Percentiles rank a stretch among this genome's conserved stretches.
These are phyloP conservation scores for Aplidium turbinatum DNA, from an alignment of 23 tunicate species.

Conservation along the genomic window DNA sequence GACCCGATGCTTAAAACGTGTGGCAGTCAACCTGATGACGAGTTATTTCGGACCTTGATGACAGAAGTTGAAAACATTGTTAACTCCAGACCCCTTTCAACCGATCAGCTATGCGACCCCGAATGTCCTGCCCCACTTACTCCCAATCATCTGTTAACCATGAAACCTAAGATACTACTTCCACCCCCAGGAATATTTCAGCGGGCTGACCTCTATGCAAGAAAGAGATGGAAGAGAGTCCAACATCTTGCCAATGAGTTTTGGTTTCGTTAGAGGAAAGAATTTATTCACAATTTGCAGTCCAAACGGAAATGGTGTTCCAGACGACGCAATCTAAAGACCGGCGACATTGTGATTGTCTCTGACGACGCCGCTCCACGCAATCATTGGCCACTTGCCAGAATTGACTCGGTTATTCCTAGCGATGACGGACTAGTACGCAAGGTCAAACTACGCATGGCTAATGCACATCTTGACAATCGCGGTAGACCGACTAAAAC, in stretches of 20 bases:
- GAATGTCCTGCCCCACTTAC: conserved; percentile 19
- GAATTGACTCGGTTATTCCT: not conserved
- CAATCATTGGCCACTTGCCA: conserved; percentile 13
- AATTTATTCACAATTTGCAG: conserved; percentile 12
- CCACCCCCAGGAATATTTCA: conserved; percentile 32
- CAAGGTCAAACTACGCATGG: not conserved
- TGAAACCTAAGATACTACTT: conserved; percentile 14
- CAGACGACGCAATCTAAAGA: not conserved
- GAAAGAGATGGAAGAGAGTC: conserved; percentile 18
- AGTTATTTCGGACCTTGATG: conserved; percentile 6
- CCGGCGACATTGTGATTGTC: conserved; percentile 20
- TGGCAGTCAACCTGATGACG: conserved; percentile 20
- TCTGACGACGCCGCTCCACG: not conserved
- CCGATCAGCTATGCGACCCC: not conserved
- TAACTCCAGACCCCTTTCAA: conserved; percentile 11
- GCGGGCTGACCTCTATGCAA: conserved; percentile 7
- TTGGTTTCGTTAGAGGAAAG: conserved; percentile 29
- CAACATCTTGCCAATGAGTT: conserved; percentile 28
- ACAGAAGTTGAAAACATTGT: conserved; percentile 31
- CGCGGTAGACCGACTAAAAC: not conserved
- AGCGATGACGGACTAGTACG: conserved; percentile 24
- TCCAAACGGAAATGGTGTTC: not conserved
- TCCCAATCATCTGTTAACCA: conserved; percentile 35
- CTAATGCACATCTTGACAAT: not conserved
- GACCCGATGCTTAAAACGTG: not conserved